Percentiles rank a stretch among this genome's conserved stretches.
phyloP scores from a whole-genome alignment of 1,140 invertebrate species.

The Rhynchophorus ferrugineus region DNA sequence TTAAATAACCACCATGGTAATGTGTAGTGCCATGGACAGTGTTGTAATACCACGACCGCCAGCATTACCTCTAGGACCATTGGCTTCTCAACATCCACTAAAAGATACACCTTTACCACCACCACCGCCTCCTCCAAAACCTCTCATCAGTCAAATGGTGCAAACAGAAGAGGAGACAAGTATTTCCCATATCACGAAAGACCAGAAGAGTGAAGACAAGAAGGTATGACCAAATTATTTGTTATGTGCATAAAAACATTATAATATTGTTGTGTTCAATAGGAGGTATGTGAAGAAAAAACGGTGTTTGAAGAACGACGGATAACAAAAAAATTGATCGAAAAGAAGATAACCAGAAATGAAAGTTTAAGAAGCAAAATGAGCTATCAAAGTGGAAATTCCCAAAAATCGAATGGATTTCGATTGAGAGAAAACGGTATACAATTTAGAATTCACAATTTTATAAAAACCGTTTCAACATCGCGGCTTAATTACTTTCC shows the following conservation, averaged over 20 bases:
- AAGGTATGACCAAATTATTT: slow-evolving; percentile 2
- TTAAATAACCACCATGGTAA: slow-evolving; percentile 19
- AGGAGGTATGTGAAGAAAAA: slow-evolving; percentile 5
- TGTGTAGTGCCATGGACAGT: slow-evolving; percentile 24
- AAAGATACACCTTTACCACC: slow-evolving; percentile 5
- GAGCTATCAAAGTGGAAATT: slow-evolving; percentile 11
- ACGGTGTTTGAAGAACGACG: slow-evolving; percentile 9
- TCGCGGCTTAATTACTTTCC: no score
- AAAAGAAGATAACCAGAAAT: slow-evolving; percentile 13
- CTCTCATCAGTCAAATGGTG: not conserved
- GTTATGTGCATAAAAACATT: not conserved
- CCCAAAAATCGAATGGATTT: slow-evolving; percentile 16
- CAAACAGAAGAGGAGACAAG: not conserved
- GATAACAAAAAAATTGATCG: slow-evolving; percentile 14
- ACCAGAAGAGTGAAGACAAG: slow-evolving; percentile 6
- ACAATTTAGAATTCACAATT: no score
- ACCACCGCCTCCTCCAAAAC: slow-evolving; percentile 10
- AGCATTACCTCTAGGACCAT: slow-evolving; percentile 11
- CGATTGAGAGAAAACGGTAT: slow-evolving; percentile 13
- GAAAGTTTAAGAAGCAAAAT: slow-evolving; percentile 20
- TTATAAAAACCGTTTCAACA: no score
- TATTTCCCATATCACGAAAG: slow-evolving; percentile 4
- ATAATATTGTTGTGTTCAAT: not conserved
- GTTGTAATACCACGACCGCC: slow-evolving; percentile 22
- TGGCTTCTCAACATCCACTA: slow-evolving; percentile 5